A percentile compares a stretch with the other conserved stretches of the same genome.
Conservation (phyloP, 2,888 invertebrate genomes). For the Fragum fragum region DNA sequence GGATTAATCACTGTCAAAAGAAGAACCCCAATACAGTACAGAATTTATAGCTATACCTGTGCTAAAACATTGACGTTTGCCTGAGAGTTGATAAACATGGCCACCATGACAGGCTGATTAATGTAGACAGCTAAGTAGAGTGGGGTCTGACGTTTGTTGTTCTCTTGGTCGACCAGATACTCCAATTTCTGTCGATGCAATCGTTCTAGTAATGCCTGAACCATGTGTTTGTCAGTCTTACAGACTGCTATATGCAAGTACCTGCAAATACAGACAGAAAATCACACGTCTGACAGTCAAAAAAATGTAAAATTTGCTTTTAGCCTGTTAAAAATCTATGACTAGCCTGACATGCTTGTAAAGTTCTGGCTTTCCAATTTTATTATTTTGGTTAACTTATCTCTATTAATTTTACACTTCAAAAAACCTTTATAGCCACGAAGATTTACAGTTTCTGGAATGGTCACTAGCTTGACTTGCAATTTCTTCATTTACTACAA, state of each 20-base stretch:
- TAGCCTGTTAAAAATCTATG: too few species aligned
- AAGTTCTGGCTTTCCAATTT: too few species aligned
- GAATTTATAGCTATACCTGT: conserved; percentile 78
- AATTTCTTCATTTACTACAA: too few species aligned
- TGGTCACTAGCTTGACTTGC: too few species aligned
- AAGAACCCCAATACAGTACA: neutral
- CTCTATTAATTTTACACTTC: too few species aligned
- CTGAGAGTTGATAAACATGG: conserved; percentile 73
- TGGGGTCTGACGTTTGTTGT: conserved; percentile 80
- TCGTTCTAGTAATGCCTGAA: conserved; percentile 80
- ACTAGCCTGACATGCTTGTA: too few species aligned
- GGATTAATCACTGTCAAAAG: neutral
- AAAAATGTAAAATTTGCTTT: too few species aligned
- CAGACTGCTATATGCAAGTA: conserved; percentile 81
- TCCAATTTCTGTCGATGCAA: conserved; percentile 71
- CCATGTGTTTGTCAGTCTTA: conserved; percentile 75
- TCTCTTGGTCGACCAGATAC: conserved; percentile 75
- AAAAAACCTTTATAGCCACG: too few species aligned
- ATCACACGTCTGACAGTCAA: too few species aligned
- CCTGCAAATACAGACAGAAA: conserved; percentile 67
- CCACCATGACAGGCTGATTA: conserved; percentile 79
- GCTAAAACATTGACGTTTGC: conserved; percentile 80
- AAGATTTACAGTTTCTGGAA: too few species aligned
- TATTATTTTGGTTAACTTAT: too few species aligned
- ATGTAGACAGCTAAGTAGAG: conserved; percentile 79